Evolutionary conservation across 2,888 invertebrate genomes (phyloP).

Genomic region (Agonopterix arenella): DNA sequence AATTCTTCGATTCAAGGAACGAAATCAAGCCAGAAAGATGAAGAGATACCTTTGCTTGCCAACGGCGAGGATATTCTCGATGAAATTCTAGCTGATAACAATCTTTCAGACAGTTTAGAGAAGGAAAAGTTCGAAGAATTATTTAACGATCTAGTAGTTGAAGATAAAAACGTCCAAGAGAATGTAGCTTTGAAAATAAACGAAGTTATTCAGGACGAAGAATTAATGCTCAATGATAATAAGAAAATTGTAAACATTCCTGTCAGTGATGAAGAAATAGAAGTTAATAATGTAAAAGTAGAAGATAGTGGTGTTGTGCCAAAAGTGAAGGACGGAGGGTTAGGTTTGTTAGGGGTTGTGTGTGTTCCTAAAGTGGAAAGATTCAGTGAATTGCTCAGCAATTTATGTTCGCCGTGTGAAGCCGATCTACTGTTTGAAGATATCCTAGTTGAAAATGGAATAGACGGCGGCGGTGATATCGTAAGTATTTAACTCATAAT

Average conservation of each 20-base stretch:
- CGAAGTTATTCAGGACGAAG: constrained; percentile 22
- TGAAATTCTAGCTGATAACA: constrained; percentile 33
- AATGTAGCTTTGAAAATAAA: constrained; percentile 31
- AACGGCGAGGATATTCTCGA: constrained; percentile 57
- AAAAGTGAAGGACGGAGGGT: constrained; percentile 46
- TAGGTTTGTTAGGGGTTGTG: constrained; percentile 60
- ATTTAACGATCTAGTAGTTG: constrained; percentile 53
- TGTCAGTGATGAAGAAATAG: constrained; percentile 35
- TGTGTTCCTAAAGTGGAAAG: constrained; percentile 72
- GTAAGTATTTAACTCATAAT: constrained; percentile 30
- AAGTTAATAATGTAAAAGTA: constrained; percentile 34
- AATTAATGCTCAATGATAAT: constrained; percentile 42
- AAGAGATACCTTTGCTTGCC: constrained; percentile 30
- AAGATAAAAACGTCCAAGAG: constrained; percentile 27
- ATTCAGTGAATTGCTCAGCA: constrained; percentile 72
- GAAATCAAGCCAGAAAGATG: constrained; percentile 27
- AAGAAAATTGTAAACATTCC: constrained; percentile 49
- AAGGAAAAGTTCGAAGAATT: constrained; percentile 59
- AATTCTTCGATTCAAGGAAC: constrained; percentile 30
- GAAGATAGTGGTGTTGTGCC: constrained; percentile 63
- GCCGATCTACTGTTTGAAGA: constrained; percentile 68
- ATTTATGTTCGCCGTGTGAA: constrained; percentile 67
- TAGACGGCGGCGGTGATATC: constrained; percentile 39
- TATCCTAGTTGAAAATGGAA: constrained; percentile 62
- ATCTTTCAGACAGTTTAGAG: constrained; percentile 40